Evolutionary conservation across 2,888 invertebrate species (phyloP).

Genomic region (Papilio gigon): DNA sequence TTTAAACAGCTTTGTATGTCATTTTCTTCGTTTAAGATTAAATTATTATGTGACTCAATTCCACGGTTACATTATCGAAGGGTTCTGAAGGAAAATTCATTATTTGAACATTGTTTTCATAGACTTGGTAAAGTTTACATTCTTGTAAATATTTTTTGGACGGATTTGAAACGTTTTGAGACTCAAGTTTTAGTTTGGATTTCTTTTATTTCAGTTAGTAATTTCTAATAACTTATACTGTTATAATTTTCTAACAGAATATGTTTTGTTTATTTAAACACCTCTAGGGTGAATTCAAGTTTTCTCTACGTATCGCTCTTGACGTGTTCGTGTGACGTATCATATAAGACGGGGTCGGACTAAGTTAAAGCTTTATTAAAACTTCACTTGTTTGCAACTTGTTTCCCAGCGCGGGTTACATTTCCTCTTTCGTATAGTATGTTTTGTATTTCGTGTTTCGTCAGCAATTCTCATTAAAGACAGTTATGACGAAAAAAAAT

Average conservation of each 20-base stretch:
- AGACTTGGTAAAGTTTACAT: neutral
- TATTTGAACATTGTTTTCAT: neutral
- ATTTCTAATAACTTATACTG: neutral
- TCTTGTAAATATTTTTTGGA: neutral
- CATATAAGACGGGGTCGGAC: neutral
- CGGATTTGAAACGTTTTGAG: neutral
- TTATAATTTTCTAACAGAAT: neutral
- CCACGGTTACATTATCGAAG: no score
- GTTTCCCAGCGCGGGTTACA: neutral
- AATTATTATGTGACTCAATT: neutral
- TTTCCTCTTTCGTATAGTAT: neutral
- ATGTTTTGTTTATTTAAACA: conserved; percentile 3
- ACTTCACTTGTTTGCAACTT: conserved; percentile 30
- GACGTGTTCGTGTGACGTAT: conserved; percentile 9
- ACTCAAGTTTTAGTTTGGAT: no score
- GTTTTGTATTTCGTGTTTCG: no score
- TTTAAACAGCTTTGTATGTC: neutral
- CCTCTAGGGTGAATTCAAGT: neutral
- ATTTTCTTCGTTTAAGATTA: neutral
- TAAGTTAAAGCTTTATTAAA: conserved; percentile 31
- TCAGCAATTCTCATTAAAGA: neutral
- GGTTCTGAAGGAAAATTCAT: neutral
- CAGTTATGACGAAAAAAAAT: neutral
- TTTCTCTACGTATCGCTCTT: neutral
- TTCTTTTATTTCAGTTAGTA: neutral